These are phyloP conservation scores for Strigamia maritima DNA, from an alignment of 2,888 invertebrate species.

Conservation along the genomic window DNA sequence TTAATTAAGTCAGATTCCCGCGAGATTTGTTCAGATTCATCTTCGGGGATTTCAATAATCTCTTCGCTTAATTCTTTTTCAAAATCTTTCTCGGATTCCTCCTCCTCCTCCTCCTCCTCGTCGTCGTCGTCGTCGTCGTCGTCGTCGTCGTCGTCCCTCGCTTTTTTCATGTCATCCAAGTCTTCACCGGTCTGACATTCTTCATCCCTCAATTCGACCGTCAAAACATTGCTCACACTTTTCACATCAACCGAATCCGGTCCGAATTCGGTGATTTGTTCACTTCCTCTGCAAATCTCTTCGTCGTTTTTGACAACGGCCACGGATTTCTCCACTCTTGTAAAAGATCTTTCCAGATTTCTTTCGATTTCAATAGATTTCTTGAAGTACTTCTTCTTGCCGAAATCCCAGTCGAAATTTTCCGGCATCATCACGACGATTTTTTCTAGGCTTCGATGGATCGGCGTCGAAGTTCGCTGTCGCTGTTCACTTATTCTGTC, in stretches of 20 bases:
- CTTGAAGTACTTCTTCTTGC: conserved; percentile 24
- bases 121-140: background rate
- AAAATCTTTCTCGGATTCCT: background rate
- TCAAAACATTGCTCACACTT: background rate
- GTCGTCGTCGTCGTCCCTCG: background rate
- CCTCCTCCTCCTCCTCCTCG: no score
- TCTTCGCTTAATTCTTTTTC: background rate
- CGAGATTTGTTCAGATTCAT: background rate
- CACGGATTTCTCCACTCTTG: conserved; percentile 15
- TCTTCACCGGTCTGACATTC: conserved; percentile 7
- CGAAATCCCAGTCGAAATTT: background rate
- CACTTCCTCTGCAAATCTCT: conserved; percentile 14
- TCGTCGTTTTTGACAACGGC: background rate
- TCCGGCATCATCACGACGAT: background rate
- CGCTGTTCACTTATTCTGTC: background rate
- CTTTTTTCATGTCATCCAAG: background rate
- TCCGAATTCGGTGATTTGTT: conserved; percentile 24
- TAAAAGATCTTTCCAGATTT: background rate
- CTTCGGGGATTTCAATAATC: background rate
- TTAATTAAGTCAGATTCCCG: background rate
- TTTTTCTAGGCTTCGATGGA: conserved; percentile 22
- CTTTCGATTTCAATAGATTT: conserved; percentile 16
- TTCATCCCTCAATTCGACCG: conserved; percentile 17
- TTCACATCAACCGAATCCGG: background rate
- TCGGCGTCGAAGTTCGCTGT: background rate